These are phyloP conservation scores for Naso thynnoides DNA, from an alignment of 2,797 vertebrate genomes.

Conservation along the genomic window DNA sequence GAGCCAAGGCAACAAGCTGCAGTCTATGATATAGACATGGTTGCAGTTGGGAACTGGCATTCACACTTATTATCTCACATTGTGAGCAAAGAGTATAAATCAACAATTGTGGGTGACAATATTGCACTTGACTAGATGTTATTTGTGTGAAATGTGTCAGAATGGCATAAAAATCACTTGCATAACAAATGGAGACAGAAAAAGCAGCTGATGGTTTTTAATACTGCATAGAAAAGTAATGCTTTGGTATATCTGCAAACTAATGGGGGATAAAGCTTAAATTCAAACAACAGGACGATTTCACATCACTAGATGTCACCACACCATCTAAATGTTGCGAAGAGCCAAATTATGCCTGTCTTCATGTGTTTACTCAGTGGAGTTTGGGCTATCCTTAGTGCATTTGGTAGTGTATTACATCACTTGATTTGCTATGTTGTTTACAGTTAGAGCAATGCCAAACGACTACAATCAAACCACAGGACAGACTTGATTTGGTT, in stretches of 20 bases:
- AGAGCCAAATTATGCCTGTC: conserved; percentile 26
- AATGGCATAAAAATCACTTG: conserved; percentile 30
- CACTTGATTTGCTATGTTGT: conserved; percentile 63
- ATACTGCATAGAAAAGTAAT: neutral
- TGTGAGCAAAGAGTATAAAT: conserved; percentile 51
- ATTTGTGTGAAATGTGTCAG: conserved; percentile 57
- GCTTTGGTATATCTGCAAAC: conserved; percentile 16
- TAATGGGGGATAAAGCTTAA: conserved; percentile 16
- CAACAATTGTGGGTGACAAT: conserved; percentile 51
- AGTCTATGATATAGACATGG: conserved; percentile 55
- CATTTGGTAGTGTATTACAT: conserved; percentile 15
- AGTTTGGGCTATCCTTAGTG: conserved; percentile 19
- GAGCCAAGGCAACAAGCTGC: conserved; percentile 63
- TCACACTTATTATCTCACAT: conserved; percentile 66
- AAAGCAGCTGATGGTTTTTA: conserved; percentile 15
- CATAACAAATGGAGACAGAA: conserved; percentile 27
- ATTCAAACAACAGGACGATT: conserved; percentile 2
- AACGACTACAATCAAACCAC: conserved; percentile 69
- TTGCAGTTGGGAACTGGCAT: conserved; percentile 43
- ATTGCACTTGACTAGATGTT: conserved; percentile 52
- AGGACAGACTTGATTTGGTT: conserved; percentile 60
- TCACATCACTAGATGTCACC: conserved; percentile 15
- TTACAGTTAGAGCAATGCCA: conserved; percentile 58
- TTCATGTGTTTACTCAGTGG: conserved; percentile 39
- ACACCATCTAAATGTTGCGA: conserved; percentile 5